A percentile compares a stretch with the other conserved stretches of the same genome.
phyloP scores from a whole-genome alignment of 35 echinoderm and acorn worm species.

The Nesometra sesokonis region DNA sequence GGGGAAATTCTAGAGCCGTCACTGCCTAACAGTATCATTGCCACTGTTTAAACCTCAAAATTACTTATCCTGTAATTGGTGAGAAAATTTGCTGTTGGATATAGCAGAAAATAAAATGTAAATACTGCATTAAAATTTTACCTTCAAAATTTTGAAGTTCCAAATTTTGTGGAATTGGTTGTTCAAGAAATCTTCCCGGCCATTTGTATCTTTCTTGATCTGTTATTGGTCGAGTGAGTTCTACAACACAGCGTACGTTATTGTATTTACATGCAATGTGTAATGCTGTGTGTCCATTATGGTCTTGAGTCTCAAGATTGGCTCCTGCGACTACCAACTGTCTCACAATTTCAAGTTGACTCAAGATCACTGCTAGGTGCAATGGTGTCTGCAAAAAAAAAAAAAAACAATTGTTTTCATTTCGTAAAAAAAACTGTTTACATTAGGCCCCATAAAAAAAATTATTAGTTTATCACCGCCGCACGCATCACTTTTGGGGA shows the following conservation, averaged over 20 bases:
- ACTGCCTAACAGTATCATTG: too few relatives aligned
- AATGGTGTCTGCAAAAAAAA: not conserved
- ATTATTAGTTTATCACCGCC: too few relatives aligned
- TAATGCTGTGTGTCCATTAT: not conserved
- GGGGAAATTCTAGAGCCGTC: too few relatives aligned
- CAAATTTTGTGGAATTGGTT: not conserved
- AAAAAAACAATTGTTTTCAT: not conserved
- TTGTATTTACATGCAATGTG: not conserved
- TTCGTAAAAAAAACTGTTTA: not conserved
- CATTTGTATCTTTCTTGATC: not conserved
- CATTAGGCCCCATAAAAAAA: too few relatives aligned
- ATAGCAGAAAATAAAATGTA: too few relatives aligned
- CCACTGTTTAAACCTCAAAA: too few relatives aligned
- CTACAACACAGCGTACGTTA: not conserved
- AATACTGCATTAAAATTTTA: not conserved
- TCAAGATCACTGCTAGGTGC: conserved; percentile 2
- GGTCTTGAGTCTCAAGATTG: not conserved
- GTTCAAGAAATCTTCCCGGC: not conserved
- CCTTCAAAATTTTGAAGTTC: conserved; percentile 21
- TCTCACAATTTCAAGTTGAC: not conserved
- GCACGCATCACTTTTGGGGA: too few relatives aligned
- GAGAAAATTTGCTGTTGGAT: not conserved
- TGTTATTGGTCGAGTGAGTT: not conserved
- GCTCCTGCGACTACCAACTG: not conserved
- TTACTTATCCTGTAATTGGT: not conserved